Percentiles rank a stretch among this genome's conserved stretches.
Evolutionary conservation across 2,113 vertebrate species (phyloP).

Genomic region (Strix uralensis): DNA sequence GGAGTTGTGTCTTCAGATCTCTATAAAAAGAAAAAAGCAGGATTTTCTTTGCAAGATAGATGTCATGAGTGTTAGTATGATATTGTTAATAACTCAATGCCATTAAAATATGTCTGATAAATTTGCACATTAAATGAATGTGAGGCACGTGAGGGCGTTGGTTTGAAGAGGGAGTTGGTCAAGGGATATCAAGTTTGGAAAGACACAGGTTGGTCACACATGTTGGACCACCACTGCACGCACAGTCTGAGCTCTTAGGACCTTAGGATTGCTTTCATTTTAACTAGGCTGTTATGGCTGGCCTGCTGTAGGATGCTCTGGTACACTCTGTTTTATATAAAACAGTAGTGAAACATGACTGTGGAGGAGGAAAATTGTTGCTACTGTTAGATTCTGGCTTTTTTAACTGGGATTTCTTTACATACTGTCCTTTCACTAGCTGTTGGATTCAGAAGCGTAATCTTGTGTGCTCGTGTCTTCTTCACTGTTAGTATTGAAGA

Average conservation of each 20-base stretch:
- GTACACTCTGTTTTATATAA: neutral
- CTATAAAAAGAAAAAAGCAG: neutral
- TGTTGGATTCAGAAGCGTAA: neutral
- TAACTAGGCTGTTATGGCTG: neutral
- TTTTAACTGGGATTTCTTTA: neutral
- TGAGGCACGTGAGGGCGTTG: neutral
- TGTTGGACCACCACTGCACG: neutral
- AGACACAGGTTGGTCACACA: accelerated
- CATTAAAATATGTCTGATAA: neutral
- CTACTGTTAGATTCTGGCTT: neutral
- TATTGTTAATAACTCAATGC: neutral
- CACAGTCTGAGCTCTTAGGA: neutral
- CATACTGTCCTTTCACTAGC: neutral
- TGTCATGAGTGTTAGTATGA: neutral
- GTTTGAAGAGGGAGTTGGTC: neutral
- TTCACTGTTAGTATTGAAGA: neutral
- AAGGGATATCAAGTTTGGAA: neutral
- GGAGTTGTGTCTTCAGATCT: neutral
- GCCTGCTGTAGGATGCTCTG: neutral
- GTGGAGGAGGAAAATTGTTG: neutral
- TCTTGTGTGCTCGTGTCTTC: accelerated
- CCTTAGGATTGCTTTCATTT: neutral
- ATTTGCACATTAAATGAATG: neutral
- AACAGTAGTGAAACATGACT: accelerated
- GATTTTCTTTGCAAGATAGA: neutral